Conservation (phyloP, 2,797 vertebrate genomes). For the Perodicticus potto region DNA sequence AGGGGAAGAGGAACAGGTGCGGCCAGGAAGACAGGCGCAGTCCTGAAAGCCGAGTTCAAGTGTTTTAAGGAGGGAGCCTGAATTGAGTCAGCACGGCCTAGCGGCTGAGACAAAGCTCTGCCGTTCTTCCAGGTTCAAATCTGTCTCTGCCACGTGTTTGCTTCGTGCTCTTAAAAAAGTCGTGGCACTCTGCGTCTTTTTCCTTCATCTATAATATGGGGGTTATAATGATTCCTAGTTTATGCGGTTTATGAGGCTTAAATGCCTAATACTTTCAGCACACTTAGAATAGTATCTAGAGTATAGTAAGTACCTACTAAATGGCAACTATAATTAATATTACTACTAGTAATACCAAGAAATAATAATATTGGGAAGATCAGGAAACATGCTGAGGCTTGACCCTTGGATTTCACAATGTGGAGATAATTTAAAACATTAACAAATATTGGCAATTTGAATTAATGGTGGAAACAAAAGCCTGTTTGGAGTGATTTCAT, state of each 20-base stretch:
- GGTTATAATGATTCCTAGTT: not conserved
- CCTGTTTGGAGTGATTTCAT: not conserved
- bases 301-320: not conserved
- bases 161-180: slow-evolving; percentile 6
- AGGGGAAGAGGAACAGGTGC: not conserved
- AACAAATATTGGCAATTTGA: not conserved
- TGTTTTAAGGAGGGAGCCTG: not conserved
- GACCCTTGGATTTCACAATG: not conserved
- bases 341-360: not conserved
- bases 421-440: not conserved
- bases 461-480: not conserved
- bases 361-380: not conserved
- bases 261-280: not conserved
- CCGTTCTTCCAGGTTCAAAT: not conserved
- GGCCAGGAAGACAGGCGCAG: not conserved
- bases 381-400: not conserved
- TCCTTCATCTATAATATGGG: not conserved
- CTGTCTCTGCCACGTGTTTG: not conserved
- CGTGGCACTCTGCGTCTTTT: not conserved
- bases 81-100: not conserved
- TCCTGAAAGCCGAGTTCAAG: not conserved
- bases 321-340: not conserved
- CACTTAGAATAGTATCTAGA: not conserved
- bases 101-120: not conserved
- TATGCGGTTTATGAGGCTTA: not conserved